Percentiles rank a stretch among this genome's conserved stretches.
phyloP scores from a whole-genome alignment of 2,888 invertebrate species.

The Sinohyriopsis cumingii region DNA sequence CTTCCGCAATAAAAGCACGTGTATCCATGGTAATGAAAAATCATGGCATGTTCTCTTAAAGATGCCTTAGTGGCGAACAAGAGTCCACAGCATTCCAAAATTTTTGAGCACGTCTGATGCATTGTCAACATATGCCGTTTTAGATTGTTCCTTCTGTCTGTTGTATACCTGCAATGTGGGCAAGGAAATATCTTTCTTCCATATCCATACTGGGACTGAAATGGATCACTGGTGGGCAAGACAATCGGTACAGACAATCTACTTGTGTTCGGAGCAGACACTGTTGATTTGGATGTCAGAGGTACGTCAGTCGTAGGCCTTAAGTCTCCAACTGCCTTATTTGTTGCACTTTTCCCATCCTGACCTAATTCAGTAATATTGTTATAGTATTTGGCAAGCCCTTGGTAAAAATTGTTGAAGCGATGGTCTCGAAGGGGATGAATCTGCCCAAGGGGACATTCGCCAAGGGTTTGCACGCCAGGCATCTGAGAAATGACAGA shows the following conservation, averaged over 20 bases:
- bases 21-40: conserved; percentile 72
- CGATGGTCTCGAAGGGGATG: conserved; percentile 20
- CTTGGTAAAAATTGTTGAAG: conserved; percentile 26
- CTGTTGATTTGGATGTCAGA: too few relatives aligned
- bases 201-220: conserved; percentile 30
- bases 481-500: conserved; percentile 29
- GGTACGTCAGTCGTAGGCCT: too few relatives aligned
- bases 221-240: not conserved
- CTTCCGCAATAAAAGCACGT: conserved; percentile 71
- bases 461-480: conserved; percentile 24
- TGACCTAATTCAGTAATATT: conserved; percentile 20
- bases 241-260: conserved; percentile 18
- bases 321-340: too few relatives aligned
- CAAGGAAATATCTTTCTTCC: conserved; percentile 65
- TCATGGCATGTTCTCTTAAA: conserved; percentile 71
- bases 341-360: conserved; percentile 7
- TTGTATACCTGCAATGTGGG: conserved; percentile 69
- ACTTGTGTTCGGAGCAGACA: too few relatives aligned
- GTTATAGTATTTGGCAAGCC: conserved; percentile 30
- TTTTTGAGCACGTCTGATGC: conserved; percentile 69
- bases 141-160: conserved; percentile 71
- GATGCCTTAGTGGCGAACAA: conserved; percentile 72
- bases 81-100: conserved; percentile 71
- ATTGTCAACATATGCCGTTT: conserved; percentile 73
- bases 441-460: conserved; percentile 25